Base-by-base conservation (phyloP, 2,797 vertebrate species). In the Esox masquinongy region DNA sequence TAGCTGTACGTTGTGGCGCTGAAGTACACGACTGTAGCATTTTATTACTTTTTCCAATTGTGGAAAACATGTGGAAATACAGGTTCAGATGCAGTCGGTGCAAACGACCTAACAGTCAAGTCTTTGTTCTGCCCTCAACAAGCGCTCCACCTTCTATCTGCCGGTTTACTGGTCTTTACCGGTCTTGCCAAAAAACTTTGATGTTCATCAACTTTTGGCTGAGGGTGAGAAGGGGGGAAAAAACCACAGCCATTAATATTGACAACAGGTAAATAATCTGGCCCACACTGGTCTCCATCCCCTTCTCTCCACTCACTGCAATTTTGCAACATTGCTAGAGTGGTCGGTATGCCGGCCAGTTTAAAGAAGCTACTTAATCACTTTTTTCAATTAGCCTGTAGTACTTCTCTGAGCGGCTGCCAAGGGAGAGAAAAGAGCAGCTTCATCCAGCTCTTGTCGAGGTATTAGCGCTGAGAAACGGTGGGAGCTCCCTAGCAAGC, bases 381-480 rank as follows among this genome's bases (percentile, higher is more conserved):
- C 74, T 82, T 78, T 82, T 80, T 88, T 81, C 83, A 85, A 83
- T 87, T 88, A 84, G 81, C 24, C 63, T 73, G 72, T 84, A 88
- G 85, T 84, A 84, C 76, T 78, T 79, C 69, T 76, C 77, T 88
- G 85, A 86, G 80, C 15, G 43, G 72, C 50, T 86, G 86, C 85
- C 82, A 86, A 76, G 56, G 3, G 34, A 74, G 39, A 61, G 67
- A 74, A 82, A 86, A 73, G 68, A 47, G 81, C 73, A 64, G 74
- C 75, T 76, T 84, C 77, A 81, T 82, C 74, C 43, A 17, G 39
- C 70, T 82, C 72, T 79, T 70, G 74, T 61, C 7, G 47, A 56
- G 74, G 77, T 72, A 78, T 80, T 80, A 79, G 68, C 75, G 80
- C 79, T 74, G 82, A 75, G 78, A 68, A 74, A 72, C 70, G 24